Base-by-base conservation (phyloP, 2,113 vertebrate genomes). In the Chinchilla lanigera region DNA sequence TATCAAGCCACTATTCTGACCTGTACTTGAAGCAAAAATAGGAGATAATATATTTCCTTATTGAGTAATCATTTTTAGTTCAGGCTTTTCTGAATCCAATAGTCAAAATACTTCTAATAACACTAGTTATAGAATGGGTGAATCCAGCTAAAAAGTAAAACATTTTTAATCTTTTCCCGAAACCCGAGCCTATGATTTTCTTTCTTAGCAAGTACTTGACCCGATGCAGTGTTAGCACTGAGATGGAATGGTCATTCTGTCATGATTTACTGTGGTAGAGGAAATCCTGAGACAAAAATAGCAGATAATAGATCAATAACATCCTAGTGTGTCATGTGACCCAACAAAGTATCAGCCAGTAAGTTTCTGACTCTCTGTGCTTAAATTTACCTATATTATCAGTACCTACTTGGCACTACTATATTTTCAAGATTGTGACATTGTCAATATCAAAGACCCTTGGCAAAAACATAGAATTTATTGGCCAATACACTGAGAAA, bases 1-100 rank as follows among this genome's bases (percentile, higher is more conserved):
- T 52, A 38, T 13, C 33, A 30, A 87, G 60, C 2, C 24, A 50
- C 63, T 69, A 58, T n/a, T 89, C 65, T 83, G 30, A 67, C 26
- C 17, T 24, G 93, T 26, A 80, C 17, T n/a, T 86, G 41, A 94
- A 73, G 17, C 78, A 95, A 95, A 78, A n/a, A 65, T 19, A 41
- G 8, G 10, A 93, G 41, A 65, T 24, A 67, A 84, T 35, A 81
- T 28, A 85, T 77, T 69, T 77, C 47, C 19, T 80, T 88, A 80
- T 7, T 77, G 50, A 89, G 44, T 63, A 90, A 90, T 69, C 50
- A 88, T 33, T 38, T 38, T 94, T 56, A 95, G 44, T 69, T 69
- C 52, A 63, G 50, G 41, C 75, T 69, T 95, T 73, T 89, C 73
- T 86, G 24, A 92, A 83, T 93, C 38, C 71, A 30, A 44, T 52